Conservation (phyloP, 2,888 invertebrate species). For the Parnassius apollo region DNA sequence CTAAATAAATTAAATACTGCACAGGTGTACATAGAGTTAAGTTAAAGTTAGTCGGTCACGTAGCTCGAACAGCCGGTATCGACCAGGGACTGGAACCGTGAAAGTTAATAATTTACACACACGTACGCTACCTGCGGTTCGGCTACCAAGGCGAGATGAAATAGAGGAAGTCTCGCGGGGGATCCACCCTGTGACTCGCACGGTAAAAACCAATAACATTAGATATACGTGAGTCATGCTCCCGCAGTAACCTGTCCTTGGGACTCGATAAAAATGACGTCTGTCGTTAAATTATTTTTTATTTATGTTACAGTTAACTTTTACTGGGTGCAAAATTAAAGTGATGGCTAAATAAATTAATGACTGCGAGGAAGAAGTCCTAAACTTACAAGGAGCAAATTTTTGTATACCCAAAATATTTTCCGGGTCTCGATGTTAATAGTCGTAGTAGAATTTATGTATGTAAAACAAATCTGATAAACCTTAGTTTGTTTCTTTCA, state of each 20-base stretch:
- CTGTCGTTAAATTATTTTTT: too few relatives aligned
- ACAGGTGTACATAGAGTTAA: constrained; percentile 8
- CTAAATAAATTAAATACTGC: constrained; percentile 16
- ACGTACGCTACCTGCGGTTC: constrained; percentile 49
- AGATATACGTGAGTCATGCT: constrained; percentile 58
- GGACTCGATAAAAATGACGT: constrained; percentile 19
- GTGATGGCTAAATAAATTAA: too few relatives aligned
- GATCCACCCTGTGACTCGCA: constrained; percentile 48
- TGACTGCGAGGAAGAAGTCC: too few relatives aligned
- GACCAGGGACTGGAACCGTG: constrained; percentile 39
- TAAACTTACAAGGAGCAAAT: too few relatives aligned
- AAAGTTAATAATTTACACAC: constrained; percentile 59
- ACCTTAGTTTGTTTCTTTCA: too few relatives aligned
- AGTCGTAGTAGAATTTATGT: too few relatives aligned
- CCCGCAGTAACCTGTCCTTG: constrained; percentile 43
- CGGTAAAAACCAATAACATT: constrained; percentile 75
- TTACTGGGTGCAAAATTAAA: too few relatives aligned
- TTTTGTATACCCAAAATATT: too few relatives aligned
- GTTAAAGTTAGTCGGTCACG: constrained; percentile 25
- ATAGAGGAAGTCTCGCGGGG: constrained; percentile 63
- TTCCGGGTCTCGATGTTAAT: too few relatives aligned
- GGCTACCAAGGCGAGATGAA: constrained; percentile 60
- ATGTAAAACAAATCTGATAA: too few relatives aligned
- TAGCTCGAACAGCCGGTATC: constrained; percentile 30
- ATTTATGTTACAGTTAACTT: too few relatives aligned